Base-by-base conservation (phyloP, 2,888 invertebrate genomes). In the Pterostichus madidus region DNA sequence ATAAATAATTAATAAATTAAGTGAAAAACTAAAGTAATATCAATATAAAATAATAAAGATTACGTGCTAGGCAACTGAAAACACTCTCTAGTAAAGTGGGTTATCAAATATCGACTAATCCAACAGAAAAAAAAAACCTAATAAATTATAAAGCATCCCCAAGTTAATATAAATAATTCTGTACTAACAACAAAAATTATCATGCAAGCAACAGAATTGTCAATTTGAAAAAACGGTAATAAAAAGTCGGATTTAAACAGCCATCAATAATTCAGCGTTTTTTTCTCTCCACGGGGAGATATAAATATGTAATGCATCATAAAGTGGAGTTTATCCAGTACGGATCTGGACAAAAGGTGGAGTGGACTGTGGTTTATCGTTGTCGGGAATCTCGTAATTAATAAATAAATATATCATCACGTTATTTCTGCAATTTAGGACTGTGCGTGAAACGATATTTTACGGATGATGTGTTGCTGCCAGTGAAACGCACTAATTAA, bases 381-480 rank as follows among this genome's bases (percentile, higher is more conserved):
- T 56, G 56, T 17, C 39, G 44, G 44, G 44, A 39, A 71, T 71
- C 44, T 71, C 44, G 24, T 71, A 44, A 71, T 71, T 71, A 71
- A 46, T 71, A 71, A 46, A 71, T 71, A 71, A 71, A 39, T 44
- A 44, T 71, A 71, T 71, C 44, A 71, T 71, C 64, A 64, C 64
- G n/a, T 13, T 13, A 64, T 35, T n/a, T 15, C 39, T 39, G 17
- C 44, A 71, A 71, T 71, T 71, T 44, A 39, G 13, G 17, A 8
- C 11, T 11, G 8, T 5, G 11, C 11, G n/a, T 49, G 39, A 39
- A 39, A 13, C 5, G 59, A 61, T 61, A 35, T 61, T 61, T 61
- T 61, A 35, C 61, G 13, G 11, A 49, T 49, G 49, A 49, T 49
- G 49, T n/a, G 49, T n/a, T 0, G 49, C 4, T 49, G 49, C 49